A percentile compares a stretch with the other conserved stretches of the same genome.
phyloP scores from a whole-genome alignment of 2,888 invertebrate genomes.

The Nemoura dubitans region DNA sequence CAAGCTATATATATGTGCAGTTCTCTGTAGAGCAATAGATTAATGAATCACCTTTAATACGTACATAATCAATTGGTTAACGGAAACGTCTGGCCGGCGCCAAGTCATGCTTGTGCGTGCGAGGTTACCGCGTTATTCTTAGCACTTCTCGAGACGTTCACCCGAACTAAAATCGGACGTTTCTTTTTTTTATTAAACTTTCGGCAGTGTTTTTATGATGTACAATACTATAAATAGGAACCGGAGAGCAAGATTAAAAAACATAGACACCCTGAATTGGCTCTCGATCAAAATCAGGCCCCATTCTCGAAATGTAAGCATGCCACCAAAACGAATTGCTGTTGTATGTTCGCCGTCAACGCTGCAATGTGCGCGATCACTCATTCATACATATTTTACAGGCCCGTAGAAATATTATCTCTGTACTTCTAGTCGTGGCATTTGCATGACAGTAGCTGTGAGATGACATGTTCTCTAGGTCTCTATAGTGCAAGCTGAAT shows the following conservation, averaged over 20 bases:
- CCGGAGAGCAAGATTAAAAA: neutral
- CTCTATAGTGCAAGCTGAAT: too few relatives aligned
- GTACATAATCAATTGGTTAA: neutral
- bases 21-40: too few relatives aligned
- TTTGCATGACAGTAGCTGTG: neutral
- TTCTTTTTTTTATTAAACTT: neutral
- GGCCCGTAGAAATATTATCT: neutral
- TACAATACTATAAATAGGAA: slow-evolving; percentile 31
- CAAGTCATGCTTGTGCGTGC: neutral
- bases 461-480: too few relatives aligned
- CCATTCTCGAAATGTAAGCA: neutral
- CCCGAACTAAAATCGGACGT: slow-evolving; percentile 4
- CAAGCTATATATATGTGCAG: too few relatives aligned
- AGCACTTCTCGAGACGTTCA: neutral
- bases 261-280: slow-evolving; percentile 21
- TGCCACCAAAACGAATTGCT: neutral
- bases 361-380: neutral
- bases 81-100: neutral
- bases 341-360: neutral
- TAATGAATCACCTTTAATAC: neutral
- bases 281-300: neutral
- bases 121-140: neutral
- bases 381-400: neutral
- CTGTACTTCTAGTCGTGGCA: neutral
- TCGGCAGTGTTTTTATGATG: slow-evolving; percentile 25